Evolutionary conservation across 1,140 invertebrate species (phyloP).

Genomic region (Sipha flava): DNA sequence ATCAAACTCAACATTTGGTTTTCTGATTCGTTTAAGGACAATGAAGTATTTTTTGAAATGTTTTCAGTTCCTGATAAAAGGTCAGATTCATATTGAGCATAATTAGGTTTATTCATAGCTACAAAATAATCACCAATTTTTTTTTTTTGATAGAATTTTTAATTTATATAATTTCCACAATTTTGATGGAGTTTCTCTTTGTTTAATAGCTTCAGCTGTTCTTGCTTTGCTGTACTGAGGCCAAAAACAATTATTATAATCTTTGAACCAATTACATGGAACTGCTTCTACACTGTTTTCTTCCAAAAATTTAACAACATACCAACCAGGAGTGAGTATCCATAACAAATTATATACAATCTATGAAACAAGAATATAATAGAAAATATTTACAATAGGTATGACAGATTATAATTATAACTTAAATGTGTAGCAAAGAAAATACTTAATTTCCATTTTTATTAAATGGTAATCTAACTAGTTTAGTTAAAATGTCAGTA

Average conservation of each 20-base stretch:
- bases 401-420: too few relatives aligned
- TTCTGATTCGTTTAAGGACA: background rate
- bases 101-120: background rate
- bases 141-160: background rate
- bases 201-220: background rate
- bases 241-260: background rate
- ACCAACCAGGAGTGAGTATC: background rate
- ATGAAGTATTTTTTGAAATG: background rate
- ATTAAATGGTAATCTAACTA: background rate
- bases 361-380: too few relatives aligned
- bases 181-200: background rate
- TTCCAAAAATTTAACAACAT: background rate
- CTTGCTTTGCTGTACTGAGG: background rate
- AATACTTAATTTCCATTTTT: background rate
- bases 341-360: background rate
- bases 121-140: background rate
- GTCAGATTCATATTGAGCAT: background rate
- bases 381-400: too few relatives aligned
- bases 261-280: background rate
- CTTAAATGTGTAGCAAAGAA: background rate
- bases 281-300: background rate
- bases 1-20: background rate
- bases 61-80: background rate
- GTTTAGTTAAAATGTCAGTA: background rate
- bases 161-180: background rate